Conservation (phyloP, 2,888 invertebrate species). For the Ommatoiulus sabulosus region DNA sequence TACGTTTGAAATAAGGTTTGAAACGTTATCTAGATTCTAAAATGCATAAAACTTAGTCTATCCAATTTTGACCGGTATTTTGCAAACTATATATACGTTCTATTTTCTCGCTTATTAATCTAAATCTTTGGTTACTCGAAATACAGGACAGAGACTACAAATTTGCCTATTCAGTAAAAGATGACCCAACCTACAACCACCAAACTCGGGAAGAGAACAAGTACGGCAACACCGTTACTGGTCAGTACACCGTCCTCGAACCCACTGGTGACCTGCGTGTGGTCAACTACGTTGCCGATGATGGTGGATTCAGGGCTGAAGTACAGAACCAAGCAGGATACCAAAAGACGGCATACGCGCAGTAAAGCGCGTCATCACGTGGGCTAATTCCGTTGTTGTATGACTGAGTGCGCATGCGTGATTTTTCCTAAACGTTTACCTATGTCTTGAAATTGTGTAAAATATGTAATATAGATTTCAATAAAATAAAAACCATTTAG, state of each 20-base stretch:
- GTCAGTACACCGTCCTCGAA: conserved; percentile 60
- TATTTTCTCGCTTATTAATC: not conserved
- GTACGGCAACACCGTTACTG: conserved; percentile 59
- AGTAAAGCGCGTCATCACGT: not conserved
- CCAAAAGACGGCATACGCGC: conserved; percentile 10
- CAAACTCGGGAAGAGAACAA: conserved; percentile 60
- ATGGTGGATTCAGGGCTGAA: conserved; percentile 60
- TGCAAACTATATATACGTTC: too few relatives aligned
- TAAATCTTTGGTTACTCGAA: not conserved
- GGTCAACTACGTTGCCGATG: conserved; percentile 60
- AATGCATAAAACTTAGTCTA: too few relatives aligned
- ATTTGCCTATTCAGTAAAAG: conserved; percentile 60
- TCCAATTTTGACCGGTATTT: too few relatives aligned
- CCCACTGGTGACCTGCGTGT: conserved; percentile 59
- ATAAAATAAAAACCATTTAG: conserved; percentile 11
- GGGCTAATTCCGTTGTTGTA: not conserved
- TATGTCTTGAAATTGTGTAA: conserved; percentile 30
- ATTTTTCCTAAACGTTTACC: not conserved
- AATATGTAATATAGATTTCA: conserved; percentile 33
- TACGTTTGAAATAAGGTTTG: too few relatives aligned
- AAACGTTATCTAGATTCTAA: too few relatives aligned
- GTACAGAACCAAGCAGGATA: conserved; percentile 59
- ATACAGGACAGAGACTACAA: conserved; percentile 59
- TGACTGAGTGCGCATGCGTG: not conserved
- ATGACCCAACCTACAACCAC: conserved; percentile 60